These are phyloP conservation scores for Lochmaea crataegi DNA, from an alignment of 2,888 invertebrate species.

Conservation along the genomic window DNA sequence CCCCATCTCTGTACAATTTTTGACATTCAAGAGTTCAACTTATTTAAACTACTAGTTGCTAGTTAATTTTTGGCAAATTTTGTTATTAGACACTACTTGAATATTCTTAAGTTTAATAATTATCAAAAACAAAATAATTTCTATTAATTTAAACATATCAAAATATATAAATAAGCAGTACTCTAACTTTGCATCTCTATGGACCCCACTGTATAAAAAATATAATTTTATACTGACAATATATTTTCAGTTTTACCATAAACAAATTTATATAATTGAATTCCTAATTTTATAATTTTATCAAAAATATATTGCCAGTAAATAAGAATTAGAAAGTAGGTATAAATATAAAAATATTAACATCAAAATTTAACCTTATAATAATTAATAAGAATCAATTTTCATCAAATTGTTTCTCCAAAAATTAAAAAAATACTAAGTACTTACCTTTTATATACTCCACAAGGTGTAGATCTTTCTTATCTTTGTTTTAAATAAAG, in stretches of 20 bases:
- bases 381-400: neutral
- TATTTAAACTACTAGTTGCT: too few species aligned
- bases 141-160: neutral
- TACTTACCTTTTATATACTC: neutral
- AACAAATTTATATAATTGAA: too few species aligned
- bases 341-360: neutral
- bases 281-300: neutral
- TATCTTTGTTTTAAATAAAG: neutral
- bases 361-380: neutral
- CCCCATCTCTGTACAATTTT: too few species aligned
- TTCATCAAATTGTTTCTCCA: neutral
- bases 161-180: constrained; percentile 22
- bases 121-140: neutral
- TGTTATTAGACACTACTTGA: neutral
- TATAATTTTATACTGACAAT: constrained; percentile 13
- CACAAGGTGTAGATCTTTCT: neutral
- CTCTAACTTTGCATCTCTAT: constrained; percentile 6
- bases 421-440: neutral
- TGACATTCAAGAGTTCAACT: too few species aligned
- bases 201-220: constrained; percentile 32
- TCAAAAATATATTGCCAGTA: neutral
- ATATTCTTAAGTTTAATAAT: constrained; percentile 3
- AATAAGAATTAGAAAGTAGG: neutral
- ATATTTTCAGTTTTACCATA: neutral
- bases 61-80: too few species aligned